phyloP scores from a whole-genome alignment of 2,113 vertebrate species.

The Phyllopteryx taeniolatus region DNA sequence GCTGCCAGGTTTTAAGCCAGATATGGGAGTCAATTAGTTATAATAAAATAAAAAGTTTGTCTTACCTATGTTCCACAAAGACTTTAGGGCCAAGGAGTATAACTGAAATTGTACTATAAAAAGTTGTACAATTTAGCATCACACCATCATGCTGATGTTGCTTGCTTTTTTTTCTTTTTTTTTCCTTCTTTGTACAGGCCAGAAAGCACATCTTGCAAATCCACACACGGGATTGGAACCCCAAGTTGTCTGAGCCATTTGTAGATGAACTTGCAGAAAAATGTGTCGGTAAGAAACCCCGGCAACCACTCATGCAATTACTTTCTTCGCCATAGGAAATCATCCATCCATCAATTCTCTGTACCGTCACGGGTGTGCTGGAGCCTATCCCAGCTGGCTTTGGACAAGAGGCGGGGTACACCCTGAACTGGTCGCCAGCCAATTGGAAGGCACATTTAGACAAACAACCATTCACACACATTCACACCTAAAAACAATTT shows the following conservation, averaged over 20 bases:
- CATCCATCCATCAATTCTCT: no score
- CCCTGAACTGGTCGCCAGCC: no score
- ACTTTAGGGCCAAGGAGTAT: background rate
- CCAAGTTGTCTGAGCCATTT: constrained; percentile 89
- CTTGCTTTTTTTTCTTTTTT: background rate
- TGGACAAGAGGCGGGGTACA: no score
- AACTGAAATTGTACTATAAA: background rate
- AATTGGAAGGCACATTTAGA: no score
- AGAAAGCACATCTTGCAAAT: constrained; percentile 99
- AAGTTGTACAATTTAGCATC: no score
- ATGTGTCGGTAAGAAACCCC: constrained; percentile 88
- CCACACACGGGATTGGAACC: constrained; percentile 97
- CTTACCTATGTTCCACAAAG: background rate
- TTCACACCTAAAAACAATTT: no score
- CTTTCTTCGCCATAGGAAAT: background rate
- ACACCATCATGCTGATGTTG: background rate
- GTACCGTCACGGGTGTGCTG: no score
- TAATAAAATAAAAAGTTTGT: background rate
- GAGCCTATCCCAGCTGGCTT: no score
- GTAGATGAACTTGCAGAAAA: constrained; percentile 95
- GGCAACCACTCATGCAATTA: background rate
- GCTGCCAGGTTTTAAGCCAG: background rate
- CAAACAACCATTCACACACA: no score
- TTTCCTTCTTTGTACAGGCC: constrained; percentile 73
- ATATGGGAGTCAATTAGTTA: background rate